phyloP scores from a whole-genome alignment of 2,113 vertebrate species.

The Copsychus sechellarum region DNA sequence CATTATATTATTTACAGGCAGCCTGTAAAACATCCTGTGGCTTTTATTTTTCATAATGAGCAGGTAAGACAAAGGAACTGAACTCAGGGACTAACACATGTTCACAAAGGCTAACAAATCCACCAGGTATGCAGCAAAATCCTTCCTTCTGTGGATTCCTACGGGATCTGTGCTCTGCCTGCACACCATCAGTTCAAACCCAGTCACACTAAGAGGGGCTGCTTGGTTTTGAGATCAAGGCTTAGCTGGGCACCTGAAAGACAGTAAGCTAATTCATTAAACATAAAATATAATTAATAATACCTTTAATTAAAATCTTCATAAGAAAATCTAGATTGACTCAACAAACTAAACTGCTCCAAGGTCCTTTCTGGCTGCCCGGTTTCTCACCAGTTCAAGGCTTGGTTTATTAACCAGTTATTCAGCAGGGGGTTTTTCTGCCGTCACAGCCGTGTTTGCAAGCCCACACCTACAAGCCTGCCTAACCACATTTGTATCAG shows the following conservation, averaged over 20 bases:
- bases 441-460: background rate
- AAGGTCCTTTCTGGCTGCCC: background rate
- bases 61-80: background rate
- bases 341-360: background rate
- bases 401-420: conserved; percentile 49
- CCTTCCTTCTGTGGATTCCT: background rate
- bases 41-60: conserved; percentile 24
- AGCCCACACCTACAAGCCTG: conserved; percentile 60
- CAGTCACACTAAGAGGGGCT: background rate
- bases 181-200: background rate
- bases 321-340: background rate
- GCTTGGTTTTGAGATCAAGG: background rate
- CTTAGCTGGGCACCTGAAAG: background rate
- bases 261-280: background rate
- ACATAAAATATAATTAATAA: background rate
- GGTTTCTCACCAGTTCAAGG: background rate
- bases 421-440: conserved; percentile 23
- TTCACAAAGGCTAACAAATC: conserved; percentile 18
- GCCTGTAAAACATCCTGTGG: background rate
- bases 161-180: rapidly evolving
- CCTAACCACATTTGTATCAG: conserved; percentile 60
- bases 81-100: background rate
- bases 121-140: background rate
- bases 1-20: conserved; percentile 19
- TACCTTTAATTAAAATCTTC: background rate